Percentiles rank a stretch among this genome's conserved stretches.
Conservation (phyloP, 2,113 vertebrate genomes). For the Thunnus thynnus region DNA sequence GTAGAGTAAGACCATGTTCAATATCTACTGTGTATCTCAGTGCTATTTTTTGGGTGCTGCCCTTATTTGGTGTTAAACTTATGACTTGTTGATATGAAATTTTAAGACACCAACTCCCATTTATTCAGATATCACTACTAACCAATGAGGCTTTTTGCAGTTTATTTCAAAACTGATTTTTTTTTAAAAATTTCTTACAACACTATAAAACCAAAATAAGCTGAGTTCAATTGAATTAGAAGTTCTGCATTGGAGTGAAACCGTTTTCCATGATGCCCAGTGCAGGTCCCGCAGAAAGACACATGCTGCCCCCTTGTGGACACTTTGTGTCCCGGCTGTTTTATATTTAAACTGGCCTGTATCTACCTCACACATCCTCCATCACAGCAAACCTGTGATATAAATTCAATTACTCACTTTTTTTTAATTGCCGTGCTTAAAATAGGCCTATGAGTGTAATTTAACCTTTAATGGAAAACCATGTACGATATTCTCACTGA, state of each 20-base stretch:
- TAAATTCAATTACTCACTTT: no score
- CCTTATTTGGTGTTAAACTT: neutral
- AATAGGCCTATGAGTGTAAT: no score
- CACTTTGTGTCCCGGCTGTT: fast-evolving
- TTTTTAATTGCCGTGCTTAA: no score
- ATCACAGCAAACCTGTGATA: no score
- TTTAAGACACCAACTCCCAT: neutral
- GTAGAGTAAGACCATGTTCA: neutral
- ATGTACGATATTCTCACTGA: neutral
- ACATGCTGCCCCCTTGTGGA: conserved; percentile 65
- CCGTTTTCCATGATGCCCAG: neutral
- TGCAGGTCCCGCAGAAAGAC: neutral
- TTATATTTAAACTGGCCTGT: no score
- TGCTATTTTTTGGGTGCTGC: no score
- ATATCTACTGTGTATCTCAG: neutral
- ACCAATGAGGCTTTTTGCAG: neutral
- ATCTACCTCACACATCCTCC: no score
- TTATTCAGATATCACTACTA: neutral
- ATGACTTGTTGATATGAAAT: neutral
- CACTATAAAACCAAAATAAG: no score
- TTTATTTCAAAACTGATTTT: no score
- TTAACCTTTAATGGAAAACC: neutral
- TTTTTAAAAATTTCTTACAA: no score
- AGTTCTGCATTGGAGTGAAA: neutral
- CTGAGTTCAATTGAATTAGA: neutral